Conservation (phyloP, 2,113 vertebrate genomes). For the Circaetus gallicus region DNA sequence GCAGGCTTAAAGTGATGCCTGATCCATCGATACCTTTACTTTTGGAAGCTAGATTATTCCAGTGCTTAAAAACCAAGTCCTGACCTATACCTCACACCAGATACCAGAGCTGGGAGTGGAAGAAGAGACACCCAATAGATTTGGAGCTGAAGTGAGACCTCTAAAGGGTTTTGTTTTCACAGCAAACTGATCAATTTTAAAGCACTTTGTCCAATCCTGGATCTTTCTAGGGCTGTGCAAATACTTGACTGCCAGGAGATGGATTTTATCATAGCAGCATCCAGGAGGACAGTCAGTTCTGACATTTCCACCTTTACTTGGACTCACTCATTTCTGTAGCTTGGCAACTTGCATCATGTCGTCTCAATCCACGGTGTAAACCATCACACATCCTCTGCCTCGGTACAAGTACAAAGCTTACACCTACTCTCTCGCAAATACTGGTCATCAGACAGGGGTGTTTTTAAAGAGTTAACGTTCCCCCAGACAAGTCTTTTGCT, state of each 20-base stretch:
- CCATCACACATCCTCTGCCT: not conserved
- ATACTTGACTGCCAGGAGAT: not conserved
- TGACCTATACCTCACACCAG: not conserved
- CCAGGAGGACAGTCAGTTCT: not conserved
- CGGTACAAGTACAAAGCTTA: fast-evolving
- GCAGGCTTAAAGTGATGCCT: not conserved
- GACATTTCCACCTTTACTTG: not conserved
- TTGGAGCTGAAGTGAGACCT: not conserved
- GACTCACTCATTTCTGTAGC: not conserved
- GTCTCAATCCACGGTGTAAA: not conserved
- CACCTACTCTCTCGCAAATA: not conserved
- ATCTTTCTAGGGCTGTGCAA: not conserved
- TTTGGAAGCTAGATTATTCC: not conserved
- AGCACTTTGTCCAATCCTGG: not conserved
- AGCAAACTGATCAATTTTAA: not conserved
- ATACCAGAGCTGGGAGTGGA: not conserved
- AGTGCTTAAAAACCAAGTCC: not conserved
- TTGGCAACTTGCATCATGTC: not conserved
- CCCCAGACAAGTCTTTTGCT: not conserved
- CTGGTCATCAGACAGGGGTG: not conserved
- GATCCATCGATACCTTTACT: not conserved
- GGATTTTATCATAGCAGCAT: not conserved
- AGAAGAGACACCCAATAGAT: not conserved
- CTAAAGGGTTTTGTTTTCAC: not conserved
- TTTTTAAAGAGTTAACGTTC: not conserved